Percentiles rank a stretch among this genome's conserved stretches.
phyloP scores from a whole-genome alignment of 23 tunicate genomes.

The Ciona savignyi region DNA sequence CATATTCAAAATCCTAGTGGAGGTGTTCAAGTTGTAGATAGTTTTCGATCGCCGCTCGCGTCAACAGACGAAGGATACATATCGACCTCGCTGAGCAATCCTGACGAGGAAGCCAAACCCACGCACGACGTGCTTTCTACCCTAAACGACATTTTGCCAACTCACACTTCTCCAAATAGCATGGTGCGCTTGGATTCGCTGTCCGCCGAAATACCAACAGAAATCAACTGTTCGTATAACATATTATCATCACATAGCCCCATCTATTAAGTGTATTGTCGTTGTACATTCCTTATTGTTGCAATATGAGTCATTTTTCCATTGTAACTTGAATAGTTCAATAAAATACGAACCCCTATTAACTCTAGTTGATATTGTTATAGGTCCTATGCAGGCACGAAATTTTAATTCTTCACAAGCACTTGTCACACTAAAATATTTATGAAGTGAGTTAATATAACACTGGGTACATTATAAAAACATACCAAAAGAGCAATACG shows the following conservation, averaged over 20 bases:
- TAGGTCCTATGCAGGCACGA: no score
- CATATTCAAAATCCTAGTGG: background rate
- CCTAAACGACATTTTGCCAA: background rate
- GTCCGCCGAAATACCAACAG: background rate
- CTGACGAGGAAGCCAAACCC: constrained; percentile 1
- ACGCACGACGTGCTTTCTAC: background rate
- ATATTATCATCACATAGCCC: background rate
- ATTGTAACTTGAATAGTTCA: no score
- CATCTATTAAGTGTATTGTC: background rate
- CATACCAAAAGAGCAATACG: no score
- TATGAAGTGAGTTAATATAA: no score
- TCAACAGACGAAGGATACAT: constrained; percentile 18
- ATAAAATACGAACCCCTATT: no score
- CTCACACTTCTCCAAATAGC: background rate
- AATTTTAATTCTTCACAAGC: no score
- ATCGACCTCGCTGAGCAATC: constrained; percentile 18
- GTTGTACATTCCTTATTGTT: no score
- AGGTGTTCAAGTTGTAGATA: background rate
- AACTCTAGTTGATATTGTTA: no score
- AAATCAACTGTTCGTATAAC: background rate
- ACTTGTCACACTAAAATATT: no score
- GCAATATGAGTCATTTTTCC: no score
- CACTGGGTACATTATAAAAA: no score
- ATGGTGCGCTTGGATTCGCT: background rate
- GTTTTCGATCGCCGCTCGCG: background rate